Base-by-base conservation (phyloP, 2,888 invertebrate species). In the Rotaria sp. region DNA sequence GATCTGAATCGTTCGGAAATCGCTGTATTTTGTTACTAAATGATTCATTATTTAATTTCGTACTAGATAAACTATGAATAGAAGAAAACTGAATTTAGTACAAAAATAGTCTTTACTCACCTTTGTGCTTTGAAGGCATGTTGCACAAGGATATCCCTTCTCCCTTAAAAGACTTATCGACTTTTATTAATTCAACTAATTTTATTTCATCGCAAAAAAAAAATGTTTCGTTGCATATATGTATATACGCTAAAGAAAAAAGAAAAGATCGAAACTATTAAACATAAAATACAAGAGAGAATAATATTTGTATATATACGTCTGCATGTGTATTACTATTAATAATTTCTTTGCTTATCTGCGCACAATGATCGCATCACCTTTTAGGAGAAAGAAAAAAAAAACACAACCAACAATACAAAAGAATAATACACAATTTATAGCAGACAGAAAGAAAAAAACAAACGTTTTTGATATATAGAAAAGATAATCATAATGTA, bases 311-410 rank as follows among this genome's bases (percentile, higher is more conserved):
- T 45, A 45, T 45, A 45, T 45, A 50, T 35, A 67, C 38, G 67
- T 67, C 67, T 67, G 67, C 67, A 21, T 67, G 67, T 67, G 67
- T 67, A 67, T 67, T 67, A 67, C 67, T 67, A 67, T 67, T 67
- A 8, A 35, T 38, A 18, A 67, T 35, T 38, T 67, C 35, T 67
- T 67, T 67, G 21, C 21, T 7, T 35, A 67, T 67, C 67, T 67
- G 67, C 67, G 67, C 67, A 21, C 4, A 35, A 67, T 67, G 5
- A 67, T 35, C 35, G 67, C 35, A 67, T 38, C 67, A 67, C 67
- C 67, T 67, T 67, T 35, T 1, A 67, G 67, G 67, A 67, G 67
- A 8, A 57, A 57, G 18, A 18, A 67, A 35, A 55, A 26, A 26
- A 52, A 26, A 0, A 55, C 26, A 55, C 10, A 55, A 8, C 7